Evolutionary conservation across 2,113 vertebrate species (phyloP).

Genomic region (Ivindomyrus marchei): DNA sequence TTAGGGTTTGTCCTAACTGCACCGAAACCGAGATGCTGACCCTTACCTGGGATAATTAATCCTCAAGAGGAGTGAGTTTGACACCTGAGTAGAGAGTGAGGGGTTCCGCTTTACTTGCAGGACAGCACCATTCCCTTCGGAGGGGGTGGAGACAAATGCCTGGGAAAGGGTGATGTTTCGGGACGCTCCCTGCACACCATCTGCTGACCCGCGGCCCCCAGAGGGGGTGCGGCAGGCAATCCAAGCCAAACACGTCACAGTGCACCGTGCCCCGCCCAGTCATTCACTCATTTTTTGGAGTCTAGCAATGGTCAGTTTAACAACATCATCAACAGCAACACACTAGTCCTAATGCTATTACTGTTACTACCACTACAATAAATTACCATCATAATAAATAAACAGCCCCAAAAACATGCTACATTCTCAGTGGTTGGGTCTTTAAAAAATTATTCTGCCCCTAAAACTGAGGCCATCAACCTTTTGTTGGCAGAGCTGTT

Average conservation of each 20-base stretch:
- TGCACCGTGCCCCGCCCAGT: not conserved
- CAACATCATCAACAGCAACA: not conserved
- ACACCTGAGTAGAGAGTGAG: slow-evolving; percentile 22
- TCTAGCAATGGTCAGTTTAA: not conserved
- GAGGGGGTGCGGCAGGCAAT: not conserved
- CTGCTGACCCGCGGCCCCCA: not conserved
- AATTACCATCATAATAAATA: not conserved
- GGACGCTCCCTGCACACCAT: not conserved
- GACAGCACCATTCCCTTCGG: not conserved
- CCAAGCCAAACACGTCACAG: not conserved
- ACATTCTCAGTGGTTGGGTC: not conserved
- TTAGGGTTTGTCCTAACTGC: not conserved
- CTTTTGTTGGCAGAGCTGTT: not conserved
- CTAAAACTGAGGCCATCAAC: not conserved
- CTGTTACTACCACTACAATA: not conserved
- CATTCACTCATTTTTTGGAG: not conserved
- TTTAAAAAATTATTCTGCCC: not conserved
- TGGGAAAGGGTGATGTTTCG: not conserved
- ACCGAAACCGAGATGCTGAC: not conserved
- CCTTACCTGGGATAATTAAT: slow-evolving; percentile 5
- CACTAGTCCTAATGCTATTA: not conserved
- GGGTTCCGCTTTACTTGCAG: not conserved
- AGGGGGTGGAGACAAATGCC: not conserved
- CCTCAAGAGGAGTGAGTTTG: not conserved
- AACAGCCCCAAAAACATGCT: not conserved